Evolutionary conservation across 2,888 invertebrate species (phyloP), one percentile per base, ranked within the genome.

Genomic region (Steromphala cineraria): DNA sequence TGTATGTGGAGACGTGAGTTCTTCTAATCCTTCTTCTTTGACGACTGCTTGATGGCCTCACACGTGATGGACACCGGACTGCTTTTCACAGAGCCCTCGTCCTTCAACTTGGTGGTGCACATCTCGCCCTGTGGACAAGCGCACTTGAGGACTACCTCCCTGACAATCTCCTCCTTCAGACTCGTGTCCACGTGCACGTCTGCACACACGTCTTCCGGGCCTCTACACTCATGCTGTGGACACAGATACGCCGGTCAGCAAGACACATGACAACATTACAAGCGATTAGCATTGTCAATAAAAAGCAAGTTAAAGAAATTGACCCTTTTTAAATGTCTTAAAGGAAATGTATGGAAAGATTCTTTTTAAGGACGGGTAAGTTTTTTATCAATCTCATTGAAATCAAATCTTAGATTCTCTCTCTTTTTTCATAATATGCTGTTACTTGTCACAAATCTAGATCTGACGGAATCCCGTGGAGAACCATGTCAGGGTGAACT

Each of bases 81-180:
- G 10, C 46, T 13, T 46, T 46, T 46, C 46, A 46, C 46, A 10
- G 46, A 46, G 13, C 71, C 40, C 36, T 71, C 71, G 36, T 71
- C 40, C 40, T 17, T 71, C 17, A 71, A 36, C 71, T 71, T 71
- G 36, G 76, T 55, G 17, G 76, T 28, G 31, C 76, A 76, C 40
- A 76, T n/a, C 8, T 76, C n/a, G 24, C 55, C 53, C 36, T 15
- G 24, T 55, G 55, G 76, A 55, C 76, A 76, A 31, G 76, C 55
- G 15, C 76, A 76, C 15, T 24, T 24, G 17, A 76, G 55, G 28
- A 55, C 31, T 31, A 76, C 76, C 31, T 76, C 53, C 36, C 28
- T 76, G 13, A 76, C 76, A 7, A 53, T 53, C 55, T 76, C 76
- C 55, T 31, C 40, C 55, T 31, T 31, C 24, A 28, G 28, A 17